Evolutionary conservation across 2,113 vertebrate species (phyloP).

Genomic region (Lophius piscatorius): DNA sequence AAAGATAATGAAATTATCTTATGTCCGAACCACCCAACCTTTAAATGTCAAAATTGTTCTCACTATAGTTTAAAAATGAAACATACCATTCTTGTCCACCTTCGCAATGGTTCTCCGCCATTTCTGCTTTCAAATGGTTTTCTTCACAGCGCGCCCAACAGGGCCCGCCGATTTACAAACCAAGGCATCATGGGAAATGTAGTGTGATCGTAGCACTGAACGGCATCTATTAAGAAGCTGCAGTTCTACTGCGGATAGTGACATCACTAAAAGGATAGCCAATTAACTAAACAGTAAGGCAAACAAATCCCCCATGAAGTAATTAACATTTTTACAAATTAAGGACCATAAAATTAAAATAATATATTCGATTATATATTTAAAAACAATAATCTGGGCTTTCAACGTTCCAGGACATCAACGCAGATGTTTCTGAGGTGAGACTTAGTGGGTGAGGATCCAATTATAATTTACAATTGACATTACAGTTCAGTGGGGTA

Average conservation of each 20-base stretch:
- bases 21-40: rapidly evolving
- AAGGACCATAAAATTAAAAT: too few relatives aligned
- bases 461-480: too few relatives aligned
- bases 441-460: too few relatives aligned
- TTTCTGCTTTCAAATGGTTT: slow-evolving; percentile 76
- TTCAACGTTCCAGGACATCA: too few relatives aligned
- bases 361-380: too few relatives aligned
- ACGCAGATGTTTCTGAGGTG: too few relatives aligned
- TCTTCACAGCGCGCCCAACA: slow-evolving; percentile 49
- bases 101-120: slow-evolving; percentile 72
- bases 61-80: not conserved
- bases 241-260: not conserved
- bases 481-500: not conserved
- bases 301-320: too few relatives aligned
- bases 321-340: too few relatives aligned
- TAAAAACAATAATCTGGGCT: too few relatives aligned
- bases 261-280: too few relatives aligned
- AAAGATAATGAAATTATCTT: not conserved
- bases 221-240: too few relatives aligned
- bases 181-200: slow-evolving; percentile 71
- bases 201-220: slow-evolving; percentile 38
- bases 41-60: not conserved
- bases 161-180: slow-evolving; percentile 1
- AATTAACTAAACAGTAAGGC: too few relatives aligned
- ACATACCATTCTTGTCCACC: slow-evolving; percentile 49